Base-by-base conservation (phyloP, 2,797 vertebrate species). In the Alosa sapidissima region DNA sequence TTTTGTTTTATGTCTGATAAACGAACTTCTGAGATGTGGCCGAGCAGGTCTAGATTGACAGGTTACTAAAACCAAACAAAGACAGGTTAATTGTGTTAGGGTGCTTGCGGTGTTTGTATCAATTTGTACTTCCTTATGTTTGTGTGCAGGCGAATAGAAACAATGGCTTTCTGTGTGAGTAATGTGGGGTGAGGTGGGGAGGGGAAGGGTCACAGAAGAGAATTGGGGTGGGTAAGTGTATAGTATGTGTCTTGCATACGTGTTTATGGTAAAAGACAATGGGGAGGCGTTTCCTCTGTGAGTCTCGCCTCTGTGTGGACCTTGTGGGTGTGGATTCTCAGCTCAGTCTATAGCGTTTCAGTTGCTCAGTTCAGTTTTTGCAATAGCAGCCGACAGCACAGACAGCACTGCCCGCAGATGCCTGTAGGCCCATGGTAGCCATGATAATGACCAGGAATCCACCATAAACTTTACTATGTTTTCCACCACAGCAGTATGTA, bases 381-480 rank as follows among this genome's bases (percentile, higher is more conserved):
- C 72, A 78, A 41, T 14, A 78, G 72, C 72, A 45, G 41, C 72
- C 14, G 36, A 21, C 72, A 19, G 36, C 36, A 47, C 72, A 21
- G 16, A 16, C 5, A 19, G 14, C 72, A 1, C 11, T 78, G 54
- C 54, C 72, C 36, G 36, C 19, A 16, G 16, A 21, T 47, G 72
- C 72, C 10, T 78, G 36, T 3, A 78, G 85, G 72, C 47, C 65
- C 68, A 21, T 60, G 58, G 28, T 58, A 81, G 83, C 87, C 47
- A 72, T 55, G 72, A 81, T 60, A 81, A 84, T 21, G 14, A 14
- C 28, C 28, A 60, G 51, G 85, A 60, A 81, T 86, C 84, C 11
- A 54, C 24, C 47, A 83, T 82, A 49, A 62, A 81, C 10, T 84
- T 51, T 62, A 85, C 81, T 65, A 33, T 78, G 52, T 48, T 86